Base-by-base conservation (phyloP, 2,113 vertebrate genomes). In the Cyrtonyx montezumae region DNA sequence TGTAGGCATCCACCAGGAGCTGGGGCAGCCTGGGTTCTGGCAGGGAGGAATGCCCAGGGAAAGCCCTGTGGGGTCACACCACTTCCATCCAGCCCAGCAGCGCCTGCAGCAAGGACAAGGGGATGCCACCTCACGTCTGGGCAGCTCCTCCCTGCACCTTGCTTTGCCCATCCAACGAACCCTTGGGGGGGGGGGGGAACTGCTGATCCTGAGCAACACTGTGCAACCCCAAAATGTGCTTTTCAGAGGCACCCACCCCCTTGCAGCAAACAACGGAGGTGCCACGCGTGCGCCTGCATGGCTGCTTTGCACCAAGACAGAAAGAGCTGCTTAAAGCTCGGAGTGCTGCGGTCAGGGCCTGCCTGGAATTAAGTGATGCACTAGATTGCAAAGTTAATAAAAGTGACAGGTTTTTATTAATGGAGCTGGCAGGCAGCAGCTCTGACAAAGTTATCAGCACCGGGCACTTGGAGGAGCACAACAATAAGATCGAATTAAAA, bases 341-440 rank as follows among this genome's bases (percentile, higher is more conserved):
- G 45, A 92, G 77, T 68, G 59, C 48, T 49, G 82, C 45, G 49
- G 55, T 61, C 19, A 45, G 61, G 51, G 68, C 84, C 84, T 94
- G 93, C 91, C 59, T 73, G 55, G 93, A 92, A 96, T 94, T 48
- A 86, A 88, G 74, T 48, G 88, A 53, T 1, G 23, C 45, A 7
- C 26, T 26, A 69, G 74, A 88, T 67, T 70, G 85, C 61, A 84
- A 92, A 96, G 87, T 95, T 95, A 92, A 88, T 91, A 96, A 62
- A 92, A 91, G 56, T 51, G 87, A 87, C 84, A 91, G 87, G 59
- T 43, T 71, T 87, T 78, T 87, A 93, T 89, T 87, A 85, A 91
- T 84, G 8, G 61, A 85, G 87, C 68, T 20, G 3, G 74, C 77
- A 63, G 83, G 79, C 75, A 73, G 79, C 76, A 9, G 28, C 69